Evolutionary conservation across 2,888 invertebrate genomes (phyloP), one percentile per base, ranked within the genome.

Genomic region (Pediacus dermestoides): DNA sequence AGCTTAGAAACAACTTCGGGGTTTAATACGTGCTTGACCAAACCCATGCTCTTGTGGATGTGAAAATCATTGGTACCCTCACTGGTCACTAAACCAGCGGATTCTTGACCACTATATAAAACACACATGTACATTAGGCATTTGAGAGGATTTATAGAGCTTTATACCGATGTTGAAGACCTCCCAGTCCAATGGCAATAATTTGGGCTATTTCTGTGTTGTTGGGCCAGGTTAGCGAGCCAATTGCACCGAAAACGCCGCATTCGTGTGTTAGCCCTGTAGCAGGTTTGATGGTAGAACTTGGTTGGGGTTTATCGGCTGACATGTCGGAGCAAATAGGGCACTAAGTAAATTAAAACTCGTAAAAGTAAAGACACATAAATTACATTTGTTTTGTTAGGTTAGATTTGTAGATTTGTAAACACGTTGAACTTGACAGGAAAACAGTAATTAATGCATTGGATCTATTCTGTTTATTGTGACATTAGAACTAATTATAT

Each of bases 81-180:
- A 52, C 90, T 88, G 22, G 93, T 95, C 38, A 93, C 94, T 44
- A 99, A 93, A 8, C 97, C 97, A 4, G 94, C 92, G 55, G 95
- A 95, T 72, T 99, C 97, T 72, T 97, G 97, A 13, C 97, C 97
- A 67, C 97, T 89, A 69, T n/a, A 4, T 63, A 59, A 42, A 18
- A 48, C 36, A 36, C 27, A 30, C 10, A 6, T 26, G 27, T 26
- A 6, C 4, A 13, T 14, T 28, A 7, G 14, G 13, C n/a, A 7
- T 28, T 28, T 3, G 4, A 28, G 10, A 11, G 3, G 28, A 13
- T 28, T 28, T n/a, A n/a, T n/a, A n/a, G n/a, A n/a, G n/a, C n/a
- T n/a, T 11, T 28, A 10, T 63, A 86, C 87, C 88, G 82, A 74
- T 95, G 94, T 64, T 95, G 94, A 31, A 95, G 69, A 0, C 93